phyloP scores from a whole-genome alignment of 2,113 vertebrate species.

The Menura novaehollandiae region DNA sequence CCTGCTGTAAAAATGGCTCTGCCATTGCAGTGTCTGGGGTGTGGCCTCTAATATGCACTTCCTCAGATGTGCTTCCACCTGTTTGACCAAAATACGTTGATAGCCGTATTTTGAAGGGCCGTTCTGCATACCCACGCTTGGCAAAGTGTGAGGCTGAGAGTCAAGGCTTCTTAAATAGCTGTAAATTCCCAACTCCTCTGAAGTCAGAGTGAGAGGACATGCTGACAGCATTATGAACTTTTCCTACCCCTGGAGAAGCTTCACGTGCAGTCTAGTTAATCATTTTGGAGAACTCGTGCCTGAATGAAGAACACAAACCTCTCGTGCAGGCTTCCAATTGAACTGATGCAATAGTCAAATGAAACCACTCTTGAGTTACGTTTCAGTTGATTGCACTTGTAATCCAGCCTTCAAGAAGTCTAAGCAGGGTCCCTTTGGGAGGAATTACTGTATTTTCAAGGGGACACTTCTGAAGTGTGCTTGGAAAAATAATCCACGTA shows the following conservation, averaged over 20 bases:
- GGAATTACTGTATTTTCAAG: conserved; percentile 58
- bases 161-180: conserved; percentile 47
- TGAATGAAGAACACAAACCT: conserved; percentile 66
- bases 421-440: conserved; percentile 67
- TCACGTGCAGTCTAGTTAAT: conserved; percentile 68
- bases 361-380: conserved; percentile 60
- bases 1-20: neutral
- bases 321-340: conserved; percentile 57
- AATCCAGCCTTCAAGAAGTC: conserved; percentile 59
- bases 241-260: conserved; percentile 71
- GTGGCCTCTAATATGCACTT: neutral
- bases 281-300: conserved; percentile 68
- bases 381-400: conserved; percentile 69
- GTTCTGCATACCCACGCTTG: conserved; percentile 24
- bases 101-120: conserved; percentile 10
- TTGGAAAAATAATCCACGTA: conserved; percentile 45
- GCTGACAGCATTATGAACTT: conserved; percentile 51
- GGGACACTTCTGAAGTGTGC: conserved; percentile 64
- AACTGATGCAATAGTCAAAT: conserved; percentile 51
- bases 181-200: conserved; percentile 32
- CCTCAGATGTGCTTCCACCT: conserved; percentile 4
- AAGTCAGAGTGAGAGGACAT: conserved; percentile 49
- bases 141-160: conserved; percentile 34
- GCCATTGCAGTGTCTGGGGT: neutral
- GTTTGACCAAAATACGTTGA: conserved; percentile 44